Evolutionary conservation across 2,113 vertebrate genomes (phyloP), one percentile per base, ranked within the genome.

Genomic region (Strigops habroptila): DNA sequence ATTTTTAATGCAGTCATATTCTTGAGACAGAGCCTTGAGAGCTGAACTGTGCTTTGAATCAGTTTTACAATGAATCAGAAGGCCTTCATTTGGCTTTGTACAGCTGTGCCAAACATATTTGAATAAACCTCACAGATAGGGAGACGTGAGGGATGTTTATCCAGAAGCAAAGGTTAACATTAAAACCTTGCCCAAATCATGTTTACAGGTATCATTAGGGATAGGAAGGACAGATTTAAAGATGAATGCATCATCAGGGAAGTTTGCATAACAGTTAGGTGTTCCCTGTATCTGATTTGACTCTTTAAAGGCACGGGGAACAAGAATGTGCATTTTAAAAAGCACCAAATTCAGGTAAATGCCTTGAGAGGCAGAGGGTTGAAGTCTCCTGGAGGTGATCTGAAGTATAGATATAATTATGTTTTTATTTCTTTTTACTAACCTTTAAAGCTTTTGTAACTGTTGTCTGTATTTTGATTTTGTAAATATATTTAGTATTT

Each of bases 211-310:
- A 59, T 67, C 4, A 5, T 67, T 15, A 89, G 30, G 18, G 18
- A 3, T 24, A 62, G 19, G 18, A 77, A 83, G 41, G 18, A 65
- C 18, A 77, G 27, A 49, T 83, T 41, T 46, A 37, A 73, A 57
- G 30, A 79, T 3, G 11, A 92, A 30, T 28, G 22, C 18, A 63
- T 1, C 3, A 14, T 23, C 17, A 67, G 63, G 13, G 19, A 64
- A 27, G 2, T 62, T 81, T 77, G 14, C 7, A 1, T 67, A 33
- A 48, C 7, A 48, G 12, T 52, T 65, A 39, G 43, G 49, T n/a
- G 11, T 59, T 77, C 12, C 8, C 14, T 57, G 4, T 37, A 28
- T 28, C 27, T 41, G 15, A 49, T 74, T 74, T 0, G 0, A 44
- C 33, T 83, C 41, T 81, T 77, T 52, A 51, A 46, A 86, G 22